Evolutionary conservation across 2,888 invertebrate genomes (phyloP).

Genomic region (Dynastes tityus): DNA sequence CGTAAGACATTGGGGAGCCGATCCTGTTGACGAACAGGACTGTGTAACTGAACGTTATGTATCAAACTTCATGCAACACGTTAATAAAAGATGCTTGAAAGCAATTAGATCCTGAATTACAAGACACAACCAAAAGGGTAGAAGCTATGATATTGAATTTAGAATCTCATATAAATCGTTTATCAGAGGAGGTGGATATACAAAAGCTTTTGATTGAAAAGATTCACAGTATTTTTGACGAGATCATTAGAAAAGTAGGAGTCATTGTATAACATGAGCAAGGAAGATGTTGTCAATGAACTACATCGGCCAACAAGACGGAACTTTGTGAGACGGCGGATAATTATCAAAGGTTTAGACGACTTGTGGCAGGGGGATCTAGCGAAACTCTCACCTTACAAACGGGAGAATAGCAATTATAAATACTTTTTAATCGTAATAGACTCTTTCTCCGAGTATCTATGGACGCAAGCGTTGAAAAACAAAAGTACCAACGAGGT

Average conservation of each 20-base stretch:
- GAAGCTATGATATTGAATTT: no score
- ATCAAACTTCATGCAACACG: not conserved
- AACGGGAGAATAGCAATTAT: conserved; percentile 60
- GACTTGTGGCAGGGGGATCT: conserved; percentile 45
- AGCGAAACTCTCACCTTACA: conserved; percentile 14
- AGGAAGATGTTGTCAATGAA: conserved; percentile 57
- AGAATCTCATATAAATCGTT: no score
- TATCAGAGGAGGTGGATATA: no score
- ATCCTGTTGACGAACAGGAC: not conserved
- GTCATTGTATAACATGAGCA: not conserved
- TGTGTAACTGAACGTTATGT: not conserved
- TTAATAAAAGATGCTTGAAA: not conserved
- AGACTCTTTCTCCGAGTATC: conserved; percentile 67
- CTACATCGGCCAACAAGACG: conserved; percentile 62
- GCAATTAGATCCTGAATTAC: not conserved
- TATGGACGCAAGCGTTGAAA: conserved; percentile 64
- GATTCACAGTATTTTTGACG: not conserved
- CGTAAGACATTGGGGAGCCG: no score
- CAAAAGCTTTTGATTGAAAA: not conserved
- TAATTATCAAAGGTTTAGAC: conserved; percentile 32
- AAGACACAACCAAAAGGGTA: no score
- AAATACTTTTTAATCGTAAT: conserved; percentile 65
- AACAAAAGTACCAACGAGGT: conserved; percentile 62
- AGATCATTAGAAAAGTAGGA: not conserved
- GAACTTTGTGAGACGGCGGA: conserved; percentile 56